A percentile compares a stretch with the other conserved stretches of the same genome.
phyloP scores from a whole-genome alignment of 2,888 invertebrate species.

The Chaitophorus viminalis region DNA sequence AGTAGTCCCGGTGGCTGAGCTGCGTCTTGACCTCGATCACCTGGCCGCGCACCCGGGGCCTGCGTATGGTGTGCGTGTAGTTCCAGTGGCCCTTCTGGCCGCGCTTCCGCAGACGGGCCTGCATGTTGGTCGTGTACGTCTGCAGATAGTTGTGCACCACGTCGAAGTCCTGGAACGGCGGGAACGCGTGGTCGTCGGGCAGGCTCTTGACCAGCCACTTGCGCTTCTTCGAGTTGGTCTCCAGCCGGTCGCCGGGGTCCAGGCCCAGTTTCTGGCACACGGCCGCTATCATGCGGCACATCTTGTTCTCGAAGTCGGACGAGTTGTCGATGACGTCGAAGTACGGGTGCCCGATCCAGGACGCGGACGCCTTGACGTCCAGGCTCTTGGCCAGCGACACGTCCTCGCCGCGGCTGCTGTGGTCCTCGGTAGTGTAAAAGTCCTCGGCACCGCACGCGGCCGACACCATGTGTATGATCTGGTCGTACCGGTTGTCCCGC shows the following conservation, averaged over 20 bases:
- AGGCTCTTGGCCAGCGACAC: conserved; percentile 87
- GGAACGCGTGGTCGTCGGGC: conserved; percentile 77
- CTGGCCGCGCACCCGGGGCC: conserved; percentile 87
- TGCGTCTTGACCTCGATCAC: conserved; percentile 95
- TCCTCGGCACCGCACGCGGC: conserved; percentile 98
- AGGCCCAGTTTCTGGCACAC: conserved; percentile 94
- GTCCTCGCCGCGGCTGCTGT: conserved; percentile 92
- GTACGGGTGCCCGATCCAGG: conserved; percentile 99
- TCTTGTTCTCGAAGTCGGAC: conserved; percentile 95
- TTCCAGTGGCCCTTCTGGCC: conserved; percentile 90
- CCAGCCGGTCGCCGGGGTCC: conserved; percentile 92
- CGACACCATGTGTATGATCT: conserved; percentile 95
- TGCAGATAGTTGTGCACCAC: conserved; percentile 97
- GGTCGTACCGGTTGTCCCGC: conserved; percentile 94
- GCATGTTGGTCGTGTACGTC: conserved; percentile 86
- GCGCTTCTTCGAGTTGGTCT: conserved; percentile 90
- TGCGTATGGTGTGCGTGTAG: conserved; percentile 93
- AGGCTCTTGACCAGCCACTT: conserved; percentile 90
- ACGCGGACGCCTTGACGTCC: conserved; percentile 91
- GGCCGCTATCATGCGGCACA: conserved; percentile 86
- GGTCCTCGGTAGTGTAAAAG: conserved; percentile 97
- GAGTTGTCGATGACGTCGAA: conserved; percentile 99
- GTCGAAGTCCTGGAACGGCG: conserved; percentile 94
- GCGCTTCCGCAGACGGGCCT: conserved; percentile 89
- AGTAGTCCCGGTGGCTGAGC: conserved; percentile 89